These are phyloP conservation scores for Drosophila merina DNA, from an alignment of 2,888 invertebrate species.

Conservation along the genomic window DNA sequence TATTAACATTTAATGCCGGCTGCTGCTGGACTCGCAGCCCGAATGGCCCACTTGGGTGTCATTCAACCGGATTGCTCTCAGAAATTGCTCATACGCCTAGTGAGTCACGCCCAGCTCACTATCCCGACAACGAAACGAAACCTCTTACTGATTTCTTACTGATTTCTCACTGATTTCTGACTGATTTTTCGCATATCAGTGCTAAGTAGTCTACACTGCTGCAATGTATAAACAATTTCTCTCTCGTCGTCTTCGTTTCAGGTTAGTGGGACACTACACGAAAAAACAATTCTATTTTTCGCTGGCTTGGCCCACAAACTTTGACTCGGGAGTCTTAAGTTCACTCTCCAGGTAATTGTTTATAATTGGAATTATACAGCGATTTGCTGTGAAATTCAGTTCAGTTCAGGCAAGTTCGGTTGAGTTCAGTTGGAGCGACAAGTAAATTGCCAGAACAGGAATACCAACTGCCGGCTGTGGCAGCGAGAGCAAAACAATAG, in stretches of 20 bases:
- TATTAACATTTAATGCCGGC: slow-evolving; percentile 63
- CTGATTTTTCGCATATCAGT: slow-evolving; percentile 63
- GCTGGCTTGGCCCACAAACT: slow-evolving; percentile 38
- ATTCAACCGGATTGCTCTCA: slow-evolving; percentile 45
- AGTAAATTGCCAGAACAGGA: slow-evolving; percentile 49
- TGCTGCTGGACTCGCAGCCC: slow-evolving; percentile 13
- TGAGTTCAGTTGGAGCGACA: slow-evolving; percentile 38
- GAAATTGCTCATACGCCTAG: slow-evolving; percentile 56
- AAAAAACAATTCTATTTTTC: slow-evolving; percentile 6
- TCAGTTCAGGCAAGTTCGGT: slow-evolving; percentile 18
- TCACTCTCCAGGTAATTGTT: slow-evolving; percentile 63
- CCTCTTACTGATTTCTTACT: background rate
- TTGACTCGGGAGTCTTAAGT: slow-evolving; percentile 61
- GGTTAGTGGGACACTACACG: slow-evolving; percentile 48
- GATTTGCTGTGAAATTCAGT: slow-evolving; percentile 72
- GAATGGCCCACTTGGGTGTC: slow-evolving; percentile 56
- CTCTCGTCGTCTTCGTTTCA: slow-evolving; percentile 47
- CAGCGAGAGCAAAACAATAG: slow-evolving; percentile 24
- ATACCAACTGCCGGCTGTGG: slow-evolving; percentile 4
- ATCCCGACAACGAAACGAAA: slow-evolving; percentile 17
- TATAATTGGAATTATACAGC: slow-evolving; percentile 70
- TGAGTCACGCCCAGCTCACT: slow-evolving; percentile 26
- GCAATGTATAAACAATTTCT: slow-evolving; percentile 47
- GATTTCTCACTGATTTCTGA: slow-evolving; percentile 3
- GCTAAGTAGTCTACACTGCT: slow-evolving; percentile 55